Evolutionary conservation across 2,113 vertebrate genomes (phyloP), one percentile per base, ranked within the genome.

Genomic region (Notarius quadriscutis): DNA sequence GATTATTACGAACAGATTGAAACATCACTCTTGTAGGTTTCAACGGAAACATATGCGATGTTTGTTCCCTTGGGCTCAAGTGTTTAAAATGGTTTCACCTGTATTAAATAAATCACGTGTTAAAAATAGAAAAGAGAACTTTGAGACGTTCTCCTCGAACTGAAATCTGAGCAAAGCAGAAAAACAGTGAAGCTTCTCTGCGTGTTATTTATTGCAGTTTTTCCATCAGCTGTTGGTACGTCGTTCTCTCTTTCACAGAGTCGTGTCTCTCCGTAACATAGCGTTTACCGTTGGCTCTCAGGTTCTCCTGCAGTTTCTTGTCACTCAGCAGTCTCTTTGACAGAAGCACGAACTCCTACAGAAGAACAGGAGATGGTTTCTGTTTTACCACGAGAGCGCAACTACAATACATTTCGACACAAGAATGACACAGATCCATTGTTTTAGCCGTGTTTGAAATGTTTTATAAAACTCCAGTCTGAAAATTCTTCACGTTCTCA

Each of bases 301-400:
- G 84, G 78, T 90, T 92, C 74, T 91, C 94, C 85, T 94, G 92
- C 87, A 98, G 91, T 5, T 83, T 57, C 0, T 89, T 91, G 50
- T 99, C 96, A 0, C 90, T 90, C 84, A 97, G 89, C 91, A 99
- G 93, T 80, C 92, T 95, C 94, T 95, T 93, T 78, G 97, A 96
- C 88, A 97, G 93, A 74, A 87, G 90, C 77, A 99, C 93, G 91
- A 99, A 99, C 89, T 98, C 98, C 98, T 99, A 91, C 65, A 72
- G 75, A 87, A 85, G 86, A 87, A 91, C 51, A 58, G 18, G 15
- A 34, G 17, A 80, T 20, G 53, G 1, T 80, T 4, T 77, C 1
- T 14, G 77, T 15, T 7, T 53, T 78, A 8, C 0, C 50, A 53
- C 17, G 50, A 53, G 4, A 25, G 9, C 18, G 4, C 0, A 41